A percentile compares a stretch with the other conserved stretches of the same genome.
Evolutionary conservation across 2,113 vertebrate genomes (phyloP).

Genomic region (Rana temporaria): DNA sequence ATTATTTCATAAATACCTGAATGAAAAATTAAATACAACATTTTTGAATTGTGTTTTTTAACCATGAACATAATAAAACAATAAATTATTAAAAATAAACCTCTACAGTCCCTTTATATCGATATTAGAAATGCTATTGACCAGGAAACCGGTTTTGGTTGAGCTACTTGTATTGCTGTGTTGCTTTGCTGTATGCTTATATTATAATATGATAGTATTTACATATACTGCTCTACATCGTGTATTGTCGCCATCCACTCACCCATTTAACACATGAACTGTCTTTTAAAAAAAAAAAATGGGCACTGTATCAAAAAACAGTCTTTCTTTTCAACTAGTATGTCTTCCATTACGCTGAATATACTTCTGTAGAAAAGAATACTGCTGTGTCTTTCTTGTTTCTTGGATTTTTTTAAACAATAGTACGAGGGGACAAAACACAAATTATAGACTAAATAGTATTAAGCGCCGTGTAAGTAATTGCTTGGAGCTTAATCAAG

Average conservation of each 20-base stretch:
- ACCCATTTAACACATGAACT: slow-evolving; percentile 1
- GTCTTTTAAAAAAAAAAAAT: slow-evolving; percentile 19
- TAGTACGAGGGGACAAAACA: slow-evolving; percentile 42
- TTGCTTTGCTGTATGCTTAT: too few species aligned
- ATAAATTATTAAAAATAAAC: too few species aligned
- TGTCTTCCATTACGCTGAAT: slow-evolving; percentile 24
- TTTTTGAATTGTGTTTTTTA: too few species aligned
- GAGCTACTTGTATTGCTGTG: too few species aligned
- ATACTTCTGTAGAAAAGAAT: slow-evolving; percentile 1
- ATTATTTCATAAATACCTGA: too few species aligned
- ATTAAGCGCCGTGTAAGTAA: slow-evolving; percentile 47
- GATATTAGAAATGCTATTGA: too few species aligned
- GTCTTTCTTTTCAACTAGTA: slow-evolving; percentile 23
- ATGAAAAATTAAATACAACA: too few species aligned
- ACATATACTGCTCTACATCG: background rate
- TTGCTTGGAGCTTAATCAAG: slow-evolving; percentile 40
- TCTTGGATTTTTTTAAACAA: slow-evolving; percentile 51
- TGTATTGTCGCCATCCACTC: background rate
- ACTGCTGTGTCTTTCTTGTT: slow-evolving; percentile 46
- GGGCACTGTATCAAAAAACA: slow-evolving; percentile 29
- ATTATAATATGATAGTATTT: too few species aligned
- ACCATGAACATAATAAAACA: too few species aligned
- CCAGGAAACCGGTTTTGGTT: too few species aligned
- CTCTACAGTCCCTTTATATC: too few species aligned
- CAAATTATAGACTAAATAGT: slow-evolving; percentile 54